These are phyloP conservation scores for Apamea anceps DNA, from an alignment of 2,888 invertebrate species.

Conservation along the genomic window DNA sequence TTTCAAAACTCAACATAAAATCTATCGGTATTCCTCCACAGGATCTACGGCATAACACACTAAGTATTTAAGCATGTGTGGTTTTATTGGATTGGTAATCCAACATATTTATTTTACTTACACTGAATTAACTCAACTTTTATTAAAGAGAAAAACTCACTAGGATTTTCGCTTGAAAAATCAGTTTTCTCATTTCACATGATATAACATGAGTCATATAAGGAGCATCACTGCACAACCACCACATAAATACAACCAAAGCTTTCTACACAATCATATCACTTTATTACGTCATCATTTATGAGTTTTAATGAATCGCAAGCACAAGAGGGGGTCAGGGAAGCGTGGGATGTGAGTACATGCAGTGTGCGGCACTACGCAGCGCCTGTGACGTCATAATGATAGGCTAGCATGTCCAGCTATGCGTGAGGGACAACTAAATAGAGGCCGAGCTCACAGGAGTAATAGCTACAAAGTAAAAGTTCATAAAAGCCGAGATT, in stretches of 20 bases:
- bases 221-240: not conserved
- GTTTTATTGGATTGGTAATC: no score
- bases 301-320: slow-evolving; percentile 7
- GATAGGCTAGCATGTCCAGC: no score
- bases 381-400: slow-evolving; percentile 13
- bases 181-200: not conserved
- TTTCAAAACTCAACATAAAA: not conserved
- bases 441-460: no score
- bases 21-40: not conserved
- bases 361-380: not conserved
- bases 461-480: no score
- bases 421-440: no score
- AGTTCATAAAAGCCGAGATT: no score
- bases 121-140: no score
- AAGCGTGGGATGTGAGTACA: not conserved
- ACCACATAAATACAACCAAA: not conserved
- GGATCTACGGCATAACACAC: not conserved
- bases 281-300: not conserved
- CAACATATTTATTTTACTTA: not conserved
- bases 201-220: not conserved
- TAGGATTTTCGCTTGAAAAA: not conserved
- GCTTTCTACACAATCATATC: not conserved
- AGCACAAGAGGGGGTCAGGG: not conserved
- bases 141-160: not conserved
- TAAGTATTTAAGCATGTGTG: not conserved